Percentiles rank a stretch among this genome's conserved stretches.
Conservation (phyloP, 2,797 vertebrate genomes). For the Etheostoma nigrum region DNA sequence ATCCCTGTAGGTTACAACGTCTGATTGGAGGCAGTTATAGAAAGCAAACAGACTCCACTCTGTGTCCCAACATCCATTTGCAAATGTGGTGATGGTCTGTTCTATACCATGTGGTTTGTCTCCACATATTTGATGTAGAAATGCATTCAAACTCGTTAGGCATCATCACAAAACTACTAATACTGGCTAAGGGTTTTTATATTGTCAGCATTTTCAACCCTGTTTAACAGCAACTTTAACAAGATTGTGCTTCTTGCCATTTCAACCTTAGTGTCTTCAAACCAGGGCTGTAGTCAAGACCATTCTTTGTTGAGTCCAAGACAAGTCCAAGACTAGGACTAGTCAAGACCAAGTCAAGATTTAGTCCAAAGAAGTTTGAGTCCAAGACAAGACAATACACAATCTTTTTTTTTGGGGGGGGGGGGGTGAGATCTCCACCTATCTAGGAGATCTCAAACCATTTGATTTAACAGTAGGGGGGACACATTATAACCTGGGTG, state of each 20-base stretch:
- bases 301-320: too few relatives aligned
- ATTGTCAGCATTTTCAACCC: not conserved
- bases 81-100: constrained; percentile 9
- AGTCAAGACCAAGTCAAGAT: too few relatives aligned
- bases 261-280: too few relatives aligned
- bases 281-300: too few relatives aligned
- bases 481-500: too few relatives aligned
- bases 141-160: constrained; percentile 8
- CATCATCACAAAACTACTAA: not conserved
- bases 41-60: constrained; percentile 11
- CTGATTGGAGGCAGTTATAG: constrained; percentile 10
- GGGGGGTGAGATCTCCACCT: too few relatives aligned
- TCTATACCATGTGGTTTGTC: not conserved
- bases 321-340: too few relatives aligned
- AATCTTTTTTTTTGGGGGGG: too few relatives aligned
- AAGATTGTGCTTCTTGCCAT: not conserved
- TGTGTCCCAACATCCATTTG: not conserved
- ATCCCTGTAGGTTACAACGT: constrained; percentile 25
- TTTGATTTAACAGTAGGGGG: too few relatives aligned
- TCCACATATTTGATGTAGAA: constrained; percentile 10
- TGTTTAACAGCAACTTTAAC: not conserved
- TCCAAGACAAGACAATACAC: too few relatives aligned
- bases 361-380: too few relatives aligned
- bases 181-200: not conserved
- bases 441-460: too few relatives aligned